These are phyloP conservation scores for Schizaphis graminum DNA, from an alignment of 2,888 invertebrate genomes.

Conservation along the genomic window DNA sequence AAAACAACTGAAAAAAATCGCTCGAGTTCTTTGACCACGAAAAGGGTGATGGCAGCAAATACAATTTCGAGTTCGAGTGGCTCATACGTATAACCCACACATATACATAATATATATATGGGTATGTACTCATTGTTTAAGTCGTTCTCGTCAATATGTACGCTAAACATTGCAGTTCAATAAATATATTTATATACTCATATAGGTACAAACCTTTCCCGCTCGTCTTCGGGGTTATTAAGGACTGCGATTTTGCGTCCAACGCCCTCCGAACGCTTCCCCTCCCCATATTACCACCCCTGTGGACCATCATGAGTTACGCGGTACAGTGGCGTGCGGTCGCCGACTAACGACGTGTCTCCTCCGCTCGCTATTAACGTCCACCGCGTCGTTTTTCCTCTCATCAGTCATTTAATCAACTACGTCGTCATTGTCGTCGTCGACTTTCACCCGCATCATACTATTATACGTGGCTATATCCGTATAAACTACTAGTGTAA, in stretches of 20 bases:
- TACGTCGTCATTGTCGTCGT: not conserved
- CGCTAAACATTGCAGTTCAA: not conserved
- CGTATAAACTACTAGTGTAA: not conserved
- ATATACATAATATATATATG: not conserved
- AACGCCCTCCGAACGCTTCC: not conserved
- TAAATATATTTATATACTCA: not conserved
- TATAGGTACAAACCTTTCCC: not conserved
- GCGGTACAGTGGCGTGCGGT: conserved; percentile 35
- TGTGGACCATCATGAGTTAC: not conserved
- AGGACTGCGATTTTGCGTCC: not conserved
- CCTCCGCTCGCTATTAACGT: conserved; percentile 2
- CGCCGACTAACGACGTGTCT: conserved; percentile 46
- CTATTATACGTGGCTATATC: not conserved
- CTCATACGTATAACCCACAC: not conserved
- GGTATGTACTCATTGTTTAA: not conserved
- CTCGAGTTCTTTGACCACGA: not conserved
- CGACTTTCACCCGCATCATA: not conserved
- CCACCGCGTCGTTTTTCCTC: conserved; percentile 28
- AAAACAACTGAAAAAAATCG: not conserved
- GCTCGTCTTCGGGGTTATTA: not conserved
- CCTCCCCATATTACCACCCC: not conserved
- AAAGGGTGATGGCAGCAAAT: not conserved
- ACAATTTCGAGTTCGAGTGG: not conserved
- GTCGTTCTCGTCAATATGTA: not conserved
- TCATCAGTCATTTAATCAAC: conserved; percentile 63